Conservation (phyloP, 2,797 vertebrate species). For the Myotis pilosus region DNA sequence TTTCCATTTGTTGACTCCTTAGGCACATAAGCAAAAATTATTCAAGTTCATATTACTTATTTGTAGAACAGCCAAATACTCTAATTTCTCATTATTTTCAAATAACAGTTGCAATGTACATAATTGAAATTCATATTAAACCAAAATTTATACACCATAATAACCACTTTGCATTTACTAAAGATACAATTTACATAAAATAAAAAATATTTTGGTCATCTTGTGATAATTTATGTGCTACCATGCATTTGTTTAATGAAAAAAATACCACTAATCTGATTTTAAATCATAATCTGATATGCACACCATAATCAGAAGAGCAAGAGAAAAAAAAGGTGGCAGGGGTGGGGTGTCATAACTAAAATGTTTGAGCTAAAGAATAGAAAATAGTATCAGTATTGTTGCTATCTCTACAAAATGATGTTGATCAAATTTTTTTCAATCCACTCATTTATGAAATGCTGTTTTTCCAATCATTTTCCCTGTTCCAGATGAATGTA, state of each 20-base stretch:
- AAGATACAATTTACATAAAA: constrained; percentile 21
- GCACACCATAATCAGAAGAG: neutral
- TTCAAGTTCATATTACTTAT: constrained; percentile 70
- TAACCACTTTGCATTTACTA: neutral
- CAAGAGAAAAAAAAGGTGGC: neutral
- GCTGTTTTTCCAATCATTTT: neutral
- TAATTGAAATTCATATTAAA: constrained; percentile 48
- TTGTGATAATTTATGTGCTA: neutral
- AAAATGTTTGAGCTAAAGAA: neutral
- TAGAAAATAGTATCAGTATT: neutral
- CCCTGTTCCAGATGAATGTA: neutral
- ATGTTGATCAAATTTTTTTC: neutral
- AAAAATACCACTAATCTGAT: neutral
- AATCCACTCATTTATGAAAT: neutral
- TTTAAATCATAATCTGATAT: neutral
- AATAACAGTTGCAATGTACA: neutral
- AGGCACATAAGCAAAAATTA: constrained; percentile 69
- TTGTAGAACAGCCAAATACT: constrained; percentile 42
- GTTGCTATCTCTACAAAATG: neutral
- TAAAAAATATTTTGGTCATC: constrained; percentile 1
- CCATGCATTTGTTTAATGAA: neutral
- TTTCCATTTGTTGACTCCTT: constrained; percentile 71
- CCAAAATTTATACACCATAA: neutral
- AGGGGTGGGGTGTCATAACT: neutral
- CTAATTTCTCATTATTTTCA: constrained; percentile 47